Evolutionary conservation across 2,888 invertebrate genomes (phyloP), one percentile per base, ranked within the genome.

Genomic region (Mycalesis mineus): DNA sequence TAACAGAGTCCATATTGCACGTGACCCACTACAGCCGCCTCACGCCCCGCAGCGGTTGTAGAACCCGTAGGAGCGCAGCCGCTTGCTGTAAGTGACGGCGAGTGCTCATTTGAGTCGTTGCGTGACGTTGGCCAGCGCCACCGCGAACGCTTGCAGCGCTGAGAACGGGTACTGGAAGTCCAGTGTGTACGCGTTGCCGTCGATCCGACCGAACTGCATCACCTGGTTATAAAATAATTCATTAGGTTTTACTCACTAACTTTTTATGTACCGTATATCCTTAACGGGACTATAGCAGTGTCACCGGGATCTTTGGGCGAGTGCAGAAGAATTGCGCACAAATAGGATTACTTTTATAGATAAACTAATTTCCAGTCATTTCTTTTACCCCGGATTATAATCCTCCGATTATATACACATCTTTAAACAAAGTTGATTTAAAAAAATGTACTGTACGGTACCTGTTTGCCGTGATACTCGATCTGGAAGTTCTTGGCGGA

Each of bases 401-500:
- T n/a, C n/a, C n/a, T n/a, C n/a, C n/a, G n/a, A n/a, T n/a, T n/a
- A n/a, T n/a, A n/a, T n/a, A n/a, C n/a, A n/a, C n/a, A n/a, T n/a
- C n/a, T n/a, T n/a, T n/a, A n/a, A n/a, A n/a, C n/a, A n/a, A n/a
- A n/a, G n/a, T n/a, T n/a, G n/a, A n/a, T n/a, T n/a, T n/a, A n/a
- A n/a, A n/a, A n/a, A n/a, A n/a, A n/a, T n/a, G n/a, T n/a, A n/a
- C n/a, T n/a, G n/a, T n/a, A n/a, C n/a, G n/a, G n/a, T 36, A 97
- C 98, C 94, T 98, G 98, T 88, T 97, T 97, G 64, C 97, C 97
- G 68, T 96, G 93, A 80, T 97, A 97, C 84, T 98, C 98, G 58
- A 99, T 98, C 90, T 99, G 99, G 84, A 99, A 99, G 90, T 99
- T 99, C 88, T 99, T 99, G 13, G 99, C 99, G 42, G 98, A 98